Evolutionary conservation across 2,113 vertebrate species (phyloP).

Genomic region (Zosterops hypoxanthus): DNA sequence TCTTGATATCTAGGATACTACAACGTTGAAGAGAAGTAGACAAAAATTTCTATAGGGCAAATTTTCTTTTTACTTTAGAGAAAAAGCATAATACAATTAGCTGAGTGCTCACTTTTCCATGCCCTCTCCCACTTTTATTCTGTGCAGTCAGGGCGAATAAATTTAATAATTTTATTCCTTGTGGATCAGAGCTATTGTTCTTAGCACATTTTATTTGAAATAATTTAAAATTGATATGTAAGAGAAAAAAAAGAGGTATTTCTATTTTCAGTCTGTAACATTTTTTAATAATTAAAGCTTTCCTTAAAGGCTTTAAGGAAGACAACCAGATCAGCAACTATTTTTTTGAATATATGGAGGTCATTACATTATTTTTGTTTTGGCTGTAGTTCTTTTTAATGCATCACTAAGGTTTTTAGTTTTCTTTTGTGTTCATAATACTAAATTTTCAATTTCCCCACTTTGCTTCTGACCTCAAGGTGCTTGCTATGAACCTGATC

Average conservation of each 20-base stretch:
- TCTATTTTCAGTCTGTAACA: background rate
- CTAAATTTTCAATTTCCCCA: background rate
- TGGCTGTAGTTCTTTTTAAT: background rate
- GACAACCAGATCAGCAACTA: background rate
- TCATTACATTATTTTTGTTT: background rate
- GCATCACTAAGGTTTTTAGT: background rate
- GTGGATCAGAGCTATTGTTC: background rate
- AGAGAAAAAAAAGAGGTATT: background rate
- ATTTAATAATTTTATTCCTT: background rate
- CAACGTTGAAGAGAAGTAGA: background rate
- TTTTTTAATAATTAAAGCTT: background rate
- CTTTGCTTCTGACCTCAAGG: background rate
- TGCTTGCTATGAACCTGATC: background rate
- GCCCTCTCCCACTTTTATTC: background rate
- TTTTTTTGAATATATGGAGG: background rate
- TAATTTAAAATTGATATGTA: background rate
- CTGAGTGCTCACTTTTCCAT: background rate
- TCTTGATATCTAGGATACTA: background rate
- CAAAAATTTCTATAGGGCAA: background rate
- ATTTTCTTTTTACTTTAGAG: background rate
- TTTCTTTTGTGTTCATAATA: background rate
- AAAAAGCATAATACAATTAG: background rate
- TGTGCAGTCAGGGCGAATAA: background rate
- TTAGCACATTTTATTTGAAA: background rate
- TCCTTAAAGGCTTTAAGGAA: background rate